Evolutionary conservation across 2,797 vertebrate species (phyloP).

Genomic region (Pampus argenteus): DNA sequence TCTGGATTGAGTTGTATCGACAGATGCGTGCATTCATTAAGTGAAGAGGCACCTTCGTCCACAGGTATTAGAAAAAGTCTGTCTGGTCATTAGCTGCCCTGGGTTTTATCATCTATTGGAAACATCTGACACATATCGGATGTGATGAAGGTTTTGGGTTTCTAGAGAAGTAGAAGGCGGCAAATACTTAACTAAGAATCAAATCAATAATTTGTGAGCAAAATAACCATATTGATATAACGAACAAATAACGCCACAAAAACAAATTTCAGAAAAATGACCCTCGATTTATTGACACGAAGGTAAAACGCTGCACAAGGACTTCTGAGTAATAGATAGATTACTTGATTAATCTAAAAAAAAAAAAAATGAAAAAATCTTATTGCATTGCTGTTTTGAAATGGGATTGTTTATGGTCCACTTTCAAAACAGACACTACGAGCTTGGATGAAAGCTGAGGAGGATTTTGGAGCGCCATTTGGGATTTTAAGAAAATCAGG

Average conservation of each 20-base stretch:
- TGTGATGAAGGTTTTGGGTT: background rate
- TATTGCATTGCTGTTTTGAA: background rate
- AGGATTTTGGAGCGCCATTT: too few relatives aligned
- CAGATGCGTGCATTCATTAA: conserved; percentile 71
- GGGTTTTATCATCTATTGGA: conserved; percentile 34
- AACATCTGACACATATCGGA: conserved; percentile 42
- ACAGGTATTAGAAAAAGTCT: conserved; percentile 74
- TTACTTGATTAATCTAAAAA: background rate
- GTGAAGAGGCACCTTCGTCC: conserved; percentile 58
- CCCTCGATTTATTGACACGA: background rate
- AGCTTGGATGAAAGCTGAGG: background rate
- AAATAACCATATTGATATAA: background rate
- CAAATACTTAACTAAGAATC: background rate
- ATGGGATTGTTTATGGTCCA: background rate
- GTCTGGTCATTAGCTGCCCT: conserved; percentile 42
- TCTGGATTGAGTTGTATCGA: conserved; percentile 67
- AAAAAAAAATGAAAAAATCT: too few relatives aligned
- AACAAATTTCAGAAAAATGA: background rate
- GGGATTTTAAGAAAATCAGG: background rate
- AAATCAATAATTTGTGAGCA: background rate
- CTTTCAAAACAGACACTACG: background rate
- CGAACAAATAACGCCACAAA: background rate
- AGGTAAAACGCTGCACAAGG: too few relatives aligned
- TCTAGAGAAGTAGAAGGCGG: background rate
- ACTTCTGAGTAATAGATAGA: too few relatives aligned